Conservation (phyloP, 2,113 vertebrate species). For the Misgurnus mizolepis region DNA sequence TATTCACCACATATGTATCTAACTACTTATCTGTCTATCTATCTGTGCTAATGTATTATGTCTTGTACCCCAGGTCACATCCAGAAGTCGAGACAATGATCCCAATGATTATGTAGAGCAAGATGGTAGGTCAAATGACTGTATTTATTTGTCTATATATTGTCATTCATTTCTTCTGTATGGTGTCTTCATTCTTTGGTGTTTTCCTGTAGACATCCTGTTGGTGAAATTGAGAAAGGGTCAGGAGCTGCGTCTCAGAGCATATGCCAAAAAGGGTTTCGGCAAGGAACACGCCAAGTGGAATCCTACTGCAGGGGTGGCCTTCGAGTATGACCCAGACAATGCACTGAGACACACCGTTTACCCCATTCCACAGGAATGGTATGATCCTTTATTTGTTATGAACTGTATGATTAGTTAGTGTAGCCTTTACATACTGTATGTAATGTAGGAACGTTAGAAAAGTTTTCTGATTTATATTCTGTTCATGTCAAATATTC, state of each 20-base stretch:
- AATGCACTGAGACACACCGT: conserved; percentile 94
- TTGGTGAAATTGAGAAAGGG: conserved; percentile 96
- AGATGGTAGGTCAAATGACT: conserved; percentile 77
- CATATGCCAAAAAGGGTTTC: conserved; percentile 97
- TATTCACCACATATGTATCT: neutral
- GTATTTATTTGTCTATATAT: neutral
- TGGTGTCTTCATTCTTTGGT: neutral
- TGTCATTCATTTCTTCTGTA: neutral
- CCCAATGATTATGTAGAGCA: conserved; percentile 97
- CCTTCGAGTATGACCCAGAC: conserved; percentile 97
- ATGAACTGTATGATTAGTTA: too few relatives aligned
- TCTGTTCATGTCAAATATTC: too few relatives aligned
- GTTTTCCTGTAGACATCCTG: conserved; percentile 83
- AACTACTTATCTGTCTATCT: too few relatives aligned
- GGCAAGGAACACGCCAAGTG: conserved; percentile 98
- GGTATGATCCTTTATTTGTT: conserved; percentile 71
- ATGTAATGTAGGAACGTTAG: too few relatives aligned
- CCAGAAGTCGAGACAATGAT: conserved; percentile 93
- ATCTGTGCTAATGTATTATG: neutral
- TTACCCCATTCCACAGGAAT: conserved; percentile 94
- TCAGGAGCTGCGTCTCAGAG: conserved; percentile 90
- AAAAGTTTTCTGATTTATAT: too few relatives aligned
- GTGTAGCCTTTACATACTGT: too few relatives aligned
- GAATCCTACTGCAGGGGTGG: conserved; percentile 95
- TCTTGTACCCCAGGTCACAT: conserved; percentile 83